Evolutionary conservation across 2,888 invertebrate genomes (phyloP), one percentile per base, ranked within the genome.

Genomic region (Euphydryas editha): DNA sequence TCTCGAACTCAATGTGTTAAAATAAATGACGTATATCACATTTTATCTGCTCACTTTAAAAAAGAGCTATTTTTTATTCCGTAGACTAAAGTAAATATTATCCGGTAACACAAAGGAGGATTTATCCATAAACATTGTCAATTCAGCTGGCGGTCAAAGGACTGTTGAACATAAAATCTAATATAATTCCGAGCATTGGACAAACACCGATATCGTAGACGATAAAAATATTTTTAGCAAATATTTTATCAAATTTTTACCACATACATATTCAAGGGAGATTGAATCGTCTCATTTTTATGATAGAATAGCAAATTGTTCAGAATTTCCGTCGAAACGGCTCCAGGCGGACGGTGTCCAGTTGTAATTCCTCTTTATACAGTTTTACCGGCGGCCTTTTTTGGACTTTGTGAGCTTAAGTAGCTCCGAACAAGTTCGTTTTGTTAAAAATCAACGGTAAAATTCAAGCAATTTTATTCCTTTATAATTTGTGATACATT

Each of bases 181-280:
- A 76, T 76, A 73, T 72, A 73, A 76, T 74, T 73, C 73, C 66
- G 68, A 67, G 72, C 69, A 67, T 73, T 69, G 73, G 71, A 65
- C 74, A 73, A 75, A 75, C 75, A 75, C 51, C 66, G 74, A 73
- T 75, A 75, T 71, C 70, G 72, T 59, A 68, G 60, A 68, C 70
- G 72, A 75, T 76, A 76, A 76, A 76, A 76, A 76, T 78, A 69
- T 75, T 75, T 75, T 73, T 64, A 66, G 73, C 68, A 74, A 76
- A 76, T 76, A 75, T 76, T 76, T 74, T 73, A 73, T 67, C 74
- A 76, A 76, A 74, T 71, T 70, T 72, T 71, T 61, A 17, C 62
- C 55, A 46, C 13, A 2, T 47, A 62, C 63, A 67, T 67, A 55
- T 54, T 60, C 62, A 71, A 66, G 60, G 68, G 60, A 69, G 72